Base-by-base conservation (phyloP, 2,888 invertebrate genomes). In the Poecilobothrus nobilitatus region DNA sequence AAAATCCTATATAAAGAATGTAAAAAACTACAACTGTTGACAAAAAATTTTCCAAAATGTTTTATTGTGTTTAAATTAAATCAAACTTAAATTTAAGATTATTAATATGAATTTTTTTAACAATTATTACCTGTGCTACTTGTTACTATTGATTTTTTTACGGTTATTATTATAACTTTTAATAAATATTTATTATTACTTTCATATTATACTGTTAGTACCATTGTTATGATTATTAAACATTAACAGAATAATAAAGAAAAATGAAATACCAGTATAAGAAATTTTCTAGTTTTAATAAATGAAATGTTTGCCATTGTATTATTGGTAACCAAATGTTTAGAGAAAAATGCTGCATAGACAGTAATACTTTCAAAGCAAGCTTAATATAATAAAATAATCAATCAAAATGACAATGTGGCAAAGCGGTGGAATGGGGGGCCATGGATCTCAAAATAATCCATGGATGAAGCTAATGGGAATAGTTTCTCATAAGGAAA, bases 381-480 rank as follows among this genome's bases (percentile, higher is more conserved):
- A 68, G 68, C 64, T 70, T 67, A 66, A 37, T 71, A 62, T 67
- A 71, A 68, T 71, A 67, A 71, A 70, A 66, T 18, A 62, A 75
- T 74, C 76, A 76, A 77, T 75, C 82, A 83, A 77, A 78, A 86
- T 86, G 86, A 86, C 87, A 83, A 90, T 90, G 90, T 90, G 89
- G 90, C 89, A 89, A 84, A 89, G 89, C 83, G 86, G 86, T 80
- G 89, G 89, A 82, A 89, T 89, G 86, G 88, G 88, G 76, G 89
- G 89, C 83, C 89, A 89, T 84, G 88, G 89, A 79, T 87, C 87
- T 83, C 89, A 89, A 81, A 90, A 90, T 85, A 90, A 90, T 82
- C 90, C 90, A 77, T 91, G 91, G 91, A 89, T 90, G 88, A 90
- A 90, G 81, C 83, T 91, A 74, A 91, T 91, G 90, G 90, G 90